phyloP scores from a whole-genome alignment of 2,888 invertebrate species.

The Melinaea menophilus region DNA sequence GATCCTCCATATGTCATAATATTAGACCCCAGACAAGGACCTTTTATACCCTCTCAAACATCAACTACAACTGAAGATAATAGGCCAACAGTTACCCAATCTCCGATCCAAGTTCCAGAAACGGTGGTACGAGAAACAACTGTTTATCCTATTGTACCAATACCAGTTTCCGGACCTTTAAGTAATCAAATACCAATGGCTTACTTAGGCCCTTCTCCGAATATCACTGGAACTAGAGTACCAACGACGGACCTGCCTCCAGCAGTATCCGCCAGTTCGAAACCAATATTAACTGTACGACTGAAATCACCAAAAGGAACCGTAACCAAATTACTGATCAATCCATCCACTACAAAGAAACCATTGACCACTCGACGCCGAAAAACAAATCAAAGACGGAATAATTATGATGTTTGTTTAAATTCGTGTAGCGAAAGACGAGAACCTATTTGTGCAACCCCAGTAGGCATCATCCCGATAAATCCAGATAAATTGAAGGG shows the following conservation, averaged over 20 bases:
- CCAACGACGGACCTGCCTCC: constrained; percentile 18
- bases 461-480: constrained; percentile 48
- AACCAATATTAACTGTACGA: constrained; percentile 50
- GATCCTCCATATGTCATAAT: constrained; percentile 18
- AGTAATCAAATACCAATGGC: background rate
- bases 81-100: background rate
- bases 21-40: constrained; percentile 22
- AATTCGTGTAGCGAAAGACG: constrained; percentile 55
- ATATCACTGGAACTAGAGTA: constrained; percentile 12
- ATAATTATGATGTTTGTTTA: constrained; percentile 59
- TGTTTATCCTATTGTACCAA: background rate
- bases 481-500: constrained; percentile 62
- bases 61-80: constrained; percentile 6
- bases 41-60: constrained; percentile 4
- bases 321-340: constrained; percentile 58
- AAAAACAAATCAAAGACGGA: constrained; percentile 46
- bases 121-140: constrained; percentile 7
- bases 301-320: constrained; percentile 57
- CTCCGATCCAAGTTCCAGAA: constrained; percentile 5
- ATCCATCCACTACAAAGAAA: constrained; percentile 48
- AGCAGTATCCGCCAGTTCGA: constrained; percentile 17
- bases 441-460: constrained; percentile 61
- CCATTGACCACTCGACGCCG: constrained; percentile 41
- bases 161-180: background rate
- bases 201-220: background rate